Percentiles rank a stretch among this genome's conserved stretches.
Conservation (phyloP, 2,888 invertebrate genomes). For the Belgica antarctica region DNA sequence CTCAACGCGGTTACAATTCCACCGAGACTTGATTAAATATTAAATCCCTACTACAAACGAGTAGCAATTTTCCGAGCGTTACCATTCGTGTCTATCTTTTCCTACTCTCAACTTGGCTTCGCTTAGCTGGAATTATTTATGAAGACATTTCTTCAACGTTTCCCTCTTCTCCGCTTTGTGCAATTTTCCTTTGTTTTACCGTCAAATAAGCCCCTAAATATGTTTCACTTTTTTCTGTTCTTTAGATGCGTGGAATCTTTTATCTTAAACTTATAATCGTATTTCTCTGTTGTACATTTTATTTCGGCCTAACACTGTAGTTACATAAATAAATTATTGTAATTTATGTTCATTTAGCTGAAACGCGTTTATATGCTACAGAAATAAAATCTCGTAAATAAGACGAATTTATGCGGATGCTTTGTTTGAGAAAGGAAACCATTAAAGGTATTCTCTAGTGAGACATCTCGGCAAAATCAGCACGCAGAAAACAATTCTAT, state of each 20-base stretch:
- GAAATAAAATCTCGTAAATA: slow-evolving; percentile 19
- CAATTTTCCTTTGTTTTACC: slow-evolving; percentile 36
- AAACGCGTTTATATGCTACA: not conserved
- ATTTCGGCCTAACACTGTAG: slow-evolving; percentile 13
- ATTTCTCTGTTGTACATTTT: slow-evolving; percentile 7
- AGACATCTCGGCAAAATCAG: slow-evolving; percentile 25
- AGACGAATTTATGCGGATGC: slow-evolving; percentile 19
- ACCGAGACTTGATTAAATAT: slow-evolving; percentile 43
- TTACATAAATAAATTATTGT: slow-evolving; percentile 43
- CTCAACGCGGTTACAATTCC: slow-evolving; percentile 38
- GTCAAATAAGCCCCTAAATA: slow-evolving; percentile 27
- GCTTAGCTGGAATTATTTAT: slow-evolving; percentile 38
- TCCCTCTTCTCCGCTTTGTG: slow-evolving; percentile 13
- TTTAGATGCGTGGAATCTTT: slow-evolving; percentile 21
- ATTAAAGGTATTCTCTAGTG: slow-evolving; percentile 42
- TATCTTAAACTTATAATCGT: slow-evolving; percentile 26
- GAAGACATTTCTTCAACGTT: slow-evolving; percentile 32
- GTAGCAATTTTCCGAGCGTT: not conserved
- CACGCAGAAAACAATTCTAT: slow-evolving; percentile 17
- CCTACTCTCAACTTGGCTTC: not conserved
- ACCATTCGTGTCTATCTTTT: slow-evolving; percentile 1
- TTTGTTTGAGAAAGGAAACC: slow-evolving; percentile 1
- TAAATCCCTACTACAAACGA: slow-evolving; percentile 30
- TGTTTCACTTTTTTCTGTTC: not conserved
- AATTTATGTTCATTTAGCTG: slow-evolving; percentile 43